Percentiles rank a stretch among this genome's conserved stretches.
Evolutionary conservation across 2,113 vertebrate genomes (phyloP).

Genomic region (Isurus oxyrinchus): DNA sequence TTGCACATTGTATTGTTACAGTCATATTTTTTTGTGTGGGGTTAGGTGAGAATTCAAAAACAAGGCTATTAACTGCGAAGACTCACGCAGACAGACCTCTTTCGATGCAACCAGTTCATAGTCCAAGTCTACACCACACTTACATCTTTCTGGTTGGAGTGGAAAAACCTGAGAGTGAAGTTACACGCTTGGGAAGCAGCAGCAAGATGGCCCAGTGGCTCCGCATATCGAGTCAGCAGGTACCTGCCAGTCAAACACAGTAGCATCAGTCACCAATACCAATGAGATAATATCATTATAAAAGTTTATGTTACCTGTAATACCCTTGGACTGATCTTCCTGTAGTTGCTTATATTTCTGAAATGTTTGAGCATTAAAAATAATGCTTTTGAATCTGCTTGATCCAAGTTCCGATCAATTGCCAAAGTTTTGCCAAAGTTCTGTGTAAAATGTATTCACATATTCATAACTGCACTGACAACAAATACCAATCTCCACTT

Average conservation of each 20-base stretch:
- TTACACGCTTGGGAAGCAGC: conserved; percentile 95
- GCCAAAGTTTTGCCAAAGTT: not conserved
- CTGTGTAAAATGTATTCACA: not conserved
- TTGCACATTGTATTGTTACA: not conserved
- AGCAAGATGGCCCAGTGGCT: conserved; percentile 83
- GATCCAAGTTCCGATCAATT: not conserved
- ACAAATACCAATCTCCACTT: not conserved
- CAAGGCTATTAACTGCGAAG: not conserved
- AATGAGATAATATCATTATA: not conserved
- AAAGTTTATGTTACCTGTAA: not conserved
- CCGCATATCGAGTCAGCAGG: conserved; percentile 86
- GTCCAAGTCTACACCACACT: conserved; percentile 49
- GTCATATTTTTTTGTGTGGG: not conserved
- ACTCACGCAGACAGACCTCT: not conserved
- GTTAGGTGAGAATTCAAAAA: not conserved
- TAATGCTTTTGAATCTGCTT: not conserved
- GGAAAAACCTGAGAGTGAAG: conserved; percentile 99
- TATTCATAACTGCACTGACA: not conserved
- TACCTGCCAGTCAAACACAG: conserved; percentile 63
- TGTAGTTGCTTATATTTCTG: not conserved
- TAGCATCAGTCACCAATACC: not conserved
- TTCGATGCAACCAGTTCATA: not conserved
- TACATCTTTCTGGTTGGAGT: conserved; percentile 99
- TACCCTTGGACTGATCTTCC: not conserved
- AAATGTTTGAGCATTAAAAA: not conserved